Conservation (phyloP, 2,797 vertebrate species). For the Microctenopoma lineatum region DNA sequence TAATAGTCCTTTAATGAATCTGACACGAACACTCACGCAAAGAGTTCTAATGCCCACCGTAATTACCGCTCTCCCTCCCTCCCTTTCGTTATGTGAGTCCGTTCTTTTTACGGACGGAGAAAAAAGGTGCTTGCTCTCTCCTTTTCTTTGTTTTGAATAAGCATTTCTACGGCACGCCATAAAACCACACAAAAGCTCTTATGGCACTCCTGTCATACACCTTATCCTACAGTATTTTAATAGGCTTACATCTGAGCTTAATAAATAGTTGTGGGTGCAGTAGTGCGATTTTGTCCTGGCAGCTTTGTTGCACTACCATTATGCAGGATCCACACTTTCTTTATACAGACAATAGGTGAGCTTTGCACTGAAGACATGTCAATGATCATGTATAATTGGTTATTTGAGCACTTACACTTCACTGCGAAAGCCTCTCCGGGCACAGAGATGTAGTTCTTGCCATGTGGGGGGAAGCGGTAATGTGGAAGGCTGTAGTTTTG, state of each 20-base stretch:
- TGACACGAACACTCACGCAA: conserved; percentile 73
- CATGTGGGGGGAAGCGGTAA: conserved; percentile 92
- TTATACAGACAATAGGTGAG: conserved; percentile 2
- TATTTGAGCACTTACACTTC: conserved; percentile 85
- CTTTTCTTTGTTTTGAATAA: conserved; percentile 62
- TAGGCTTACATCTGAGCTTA: conserved; percentile 63
- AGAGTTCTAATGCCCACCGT: conserved; percentile 63
- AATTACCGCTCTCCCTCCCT: conserved; percentile 68
- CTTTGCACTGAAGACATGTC: conserved; percentile 1
- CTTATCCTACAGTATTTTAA: conserved; percentile 37
- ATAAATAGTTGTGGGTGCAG: conserved; percentile 68
- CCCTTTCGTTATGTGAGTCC: conserved; percentile 38
- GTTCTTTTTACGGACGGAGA: conserved; percentile 66
- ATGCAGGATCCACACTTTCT: conserved; percentile 48
- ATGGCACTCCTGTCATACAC: conserved; percentile 60
- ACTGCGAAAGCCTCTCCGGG: conserved; percentile 89
- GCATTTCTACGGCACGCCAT: conserved; percentile 59
- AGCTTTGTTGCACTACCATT: conserved; percentile 51
- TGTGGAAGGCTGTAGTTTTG: conserved; percentile 81
- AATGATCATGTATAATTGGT: conserved; percentile 13
- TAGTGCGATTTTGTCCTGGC: conserved; percentile 66
- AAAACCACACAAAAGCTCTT: conserved; percentile 72
- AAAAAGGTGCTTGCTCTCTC: conserved; percentile 53
- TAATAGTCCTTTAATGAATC: conserved; percentile 71
- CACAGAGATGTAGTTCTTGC: conserved; percentile 92